Percentiles rank a stretch among this genome's conserved stretches.
Conservation (phyloP, 2,797 vertebrate species). For the Coluber constrictor region DNA sequence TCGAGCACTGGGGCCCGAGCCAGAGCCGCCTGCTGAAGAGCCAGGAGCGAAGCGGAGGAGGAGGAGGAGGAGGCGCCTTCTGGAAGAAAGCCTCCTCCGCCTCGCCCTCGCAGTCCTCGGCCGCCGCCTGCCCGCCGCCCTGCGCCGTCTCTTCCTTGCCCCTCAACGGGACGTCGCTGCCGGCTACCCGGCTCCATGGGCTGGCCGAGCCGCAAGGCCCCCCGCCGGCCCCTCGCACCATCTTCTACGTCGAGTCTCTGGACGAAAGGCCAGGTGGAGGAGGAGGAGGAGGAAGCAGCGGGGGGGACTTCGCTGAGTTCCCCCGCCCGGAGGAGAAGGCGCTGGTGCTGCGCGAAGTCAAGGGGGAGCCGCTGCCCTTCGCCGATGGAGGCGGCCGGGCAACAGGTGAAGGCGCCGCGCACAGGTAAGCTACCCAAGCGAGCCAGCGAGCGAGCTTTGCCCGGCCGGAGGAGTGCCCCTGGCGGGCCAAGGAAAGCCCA, state of each 20-base stretch:
- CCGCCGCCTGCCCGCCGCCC: conserved; percentile 50
- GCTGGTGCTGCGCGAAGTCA: conserved; percentile 57
- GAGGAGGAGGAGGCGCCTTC: conserved; percentile 62
- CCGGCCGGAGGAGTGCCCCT: neutral
- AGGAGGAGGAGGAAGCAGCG: neutral
- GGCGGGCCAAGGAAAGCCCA: neutral
- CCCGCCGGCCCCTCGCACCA: conserved; percentile 50
- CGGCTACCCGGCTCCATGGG: conserved; percentile 57
- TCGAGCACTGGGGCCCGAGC: conserved; percentile 77
- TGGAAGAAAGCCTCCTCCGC: conserved; percentile 71
- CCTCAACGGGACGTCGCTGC: conserved; percentile 66
- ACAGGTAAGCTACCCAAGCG: conserved; percentile 61
- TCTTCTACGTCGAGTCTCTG: conserved; percentile 75
- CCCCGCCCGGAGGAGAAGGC: conserved; percentile 63
- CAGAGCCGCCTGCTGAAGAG: conserved; percentile 72
- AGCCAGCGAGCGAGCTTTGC: neutral
- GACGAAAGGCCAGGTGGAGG: conserved; percentile 54
- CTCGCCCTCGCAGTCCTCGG: conserved; percentile 47
- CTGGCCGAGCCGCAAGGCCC: conserved; percentile 54
- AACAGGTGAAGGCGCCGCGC: conserved; percentile 72
- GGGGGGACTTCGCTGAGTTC: conserved; percentile 60
- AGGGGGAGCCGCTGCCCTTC: conserved; percentile 52
- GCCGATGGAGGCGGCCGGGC: conserved; percentile 53
- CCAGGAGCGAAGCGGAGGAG: conserved; percentile 66
- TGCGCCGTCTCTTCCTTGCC: conserved; percentile 47